A percentile compares a stretch with the other conserved stretches of the same genome.
These are phyloP conservation scores for Lepidocyrtinus sp. DNA, from an alignment of 2,888 invertebrate species.

Conservation along the genomic window DNA sequence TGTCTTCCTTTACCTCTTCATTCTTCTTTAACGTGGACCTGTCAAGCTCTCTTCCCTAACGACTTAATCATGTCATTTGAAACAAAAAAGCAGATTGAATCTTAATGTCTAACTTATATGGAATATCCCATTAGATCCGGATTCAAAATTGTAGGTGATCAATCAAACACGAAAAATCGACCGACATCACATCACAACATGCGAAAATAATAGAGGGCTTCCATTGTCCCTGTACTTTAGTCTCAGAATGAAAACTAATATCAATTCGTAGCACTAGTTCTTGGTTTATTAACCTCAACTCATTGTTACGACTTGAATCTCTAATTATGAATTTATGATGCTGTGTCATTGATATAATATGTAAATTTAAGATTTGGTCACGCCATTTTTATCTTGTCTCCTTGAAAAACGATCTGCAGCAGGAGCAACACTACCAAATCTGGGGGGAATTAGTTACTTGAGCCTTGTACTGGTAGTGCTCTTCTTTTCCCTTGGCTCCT, in stretches of 20 bases:
- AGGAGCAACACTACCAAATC: not conserved
- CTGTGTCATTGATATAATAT: not conserved
- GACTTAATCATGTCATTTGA: slow-evolving; percentile 26
- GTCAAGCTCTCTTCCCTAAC: slow-evolving; percentile 32
- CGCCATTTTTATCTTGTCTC: slow-evolving; percentile 30
- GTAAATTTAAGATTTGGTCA: slow-evolving; percentile 19
- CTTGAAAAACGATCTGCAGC: slow-evolving; percentile 20
- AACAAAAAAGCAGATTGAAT: not conserved
- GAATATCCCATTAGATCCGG: slow-evolving; percentile 27
- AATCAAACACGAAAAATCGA: slow-evolving; percentile 24
- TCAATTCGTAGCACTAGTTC: not conserved
- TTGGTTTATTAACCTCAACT: not conserved
- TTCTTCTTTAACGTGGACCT: slow-evolving; percentile 29
- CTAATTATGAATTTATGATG: not conserved
- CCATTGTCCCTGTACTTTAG: slow-evolving; percentile 4
- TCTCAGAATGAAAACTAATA: not conserved
- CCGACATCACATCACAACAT: slow-evolving; percentile 26
- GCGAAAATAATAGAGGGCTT: not conserved
- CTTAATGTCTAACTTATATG: not conserved
- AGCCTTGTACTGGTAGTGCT: not conserved
- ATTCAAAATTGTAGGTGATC: slow-evolving; percentile 27
- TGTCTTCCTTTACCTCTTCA: not conserved
- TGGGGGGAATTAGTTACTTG: too few species aligned
- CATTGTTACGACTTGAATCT: not conserved
- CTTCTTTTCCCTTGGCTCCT: not conserved